A percentile compares a stretch with the other conserved stretches of the same genome.
Evolutionary conservation across 2,797 vertebrate species (phyloP).

Genomic region (Poeciliopsis presidionis): DNA sequence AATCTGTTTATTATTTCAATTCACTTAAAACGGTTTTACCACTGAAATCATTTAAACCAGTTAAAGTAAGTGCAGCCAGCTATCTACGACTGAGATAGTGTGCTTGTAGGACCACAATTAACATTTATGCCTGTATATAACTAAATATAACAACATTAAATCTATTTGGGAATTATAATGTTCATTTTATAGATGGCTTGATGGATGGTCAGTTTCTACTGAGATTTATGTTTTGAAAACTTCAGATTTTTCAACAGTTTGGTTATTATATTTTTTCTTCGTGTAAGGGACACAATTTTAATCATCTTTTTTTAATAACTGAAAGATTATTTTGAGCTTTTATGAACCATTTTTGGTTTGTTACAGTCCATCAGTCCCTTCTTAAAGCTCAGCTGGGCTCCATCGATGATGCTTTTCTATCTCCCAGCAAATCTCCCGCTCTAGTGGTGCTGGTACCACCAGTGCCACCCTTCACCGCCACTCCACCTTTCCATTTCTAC

Average conservation of each 20-base stretch:
- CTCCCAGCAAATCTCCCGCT: constrained; percentile 70
- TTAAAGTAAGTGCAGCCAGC: background rate
- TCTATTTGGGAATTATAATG: background rate
- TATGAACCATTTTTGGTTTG: constrained; percentile 18
- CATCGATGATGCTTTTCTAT: constrained; percentile 51
- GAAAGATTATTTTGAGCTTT: constrained; percentile 38
- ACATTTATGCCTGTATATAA: background rate
- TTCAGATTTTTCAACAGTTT: background rate
- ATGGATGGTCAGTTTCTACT: background rate
- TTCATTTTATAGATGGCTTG: background rate
- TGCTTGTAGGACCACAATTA: background rate
- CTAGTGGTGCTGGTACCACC: constrained; percentile 48
- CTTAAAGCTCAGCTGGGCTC: constrained; percentile 39
- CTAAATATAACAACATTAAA: background rate
- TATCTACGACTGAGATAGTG: background rate
- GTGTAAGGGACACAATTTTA: constrained; percentile 2
- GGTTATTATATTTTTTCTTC: background rate
- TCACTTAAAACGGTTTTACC: background rate
- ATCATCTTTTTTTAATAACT: constrained; percentile 25
- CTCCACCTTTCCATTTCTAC: constrained; percentile 59
- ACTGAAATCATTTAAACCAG: background rate
- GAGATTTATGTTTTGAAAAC: background rate
- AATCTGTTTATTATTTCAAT: background rate
- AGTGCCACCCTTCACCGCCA: constrained; percentile 35
- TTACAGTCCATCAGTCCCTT: constrained; percentile 26